Evolutionary conservation across 1,140 invertebrate species (phyloP), one percentile per base, ranked within the genome.

Genomic region (Subanguina moxae): DNA sequence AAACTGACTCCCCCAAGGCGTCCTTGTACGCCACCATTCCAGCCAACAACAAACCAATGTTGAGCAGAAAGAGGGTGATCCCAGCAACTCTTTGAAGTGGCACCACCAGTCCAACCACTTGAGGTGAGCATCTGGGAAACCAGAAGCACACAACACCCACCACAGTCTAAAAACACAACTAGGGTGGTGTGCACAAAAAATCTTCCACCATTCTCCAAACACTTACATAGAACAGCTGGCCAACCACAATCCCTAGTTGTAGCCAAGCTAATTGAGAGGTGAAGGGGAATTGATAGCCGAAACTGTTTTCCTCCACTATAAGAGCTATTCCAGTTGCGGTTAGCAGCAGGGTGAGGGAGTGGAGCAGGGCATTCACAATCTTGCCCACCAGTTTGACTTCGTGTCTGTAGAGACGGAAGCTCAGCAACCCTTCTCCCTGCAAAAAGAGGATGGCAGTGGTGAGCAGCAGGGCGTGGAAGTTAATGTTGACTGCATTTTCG

Each of bases 401-500:
- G 56, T 71, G 70, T 23, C 70, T 57, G 32, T 72, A 43, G 27
- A 71, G 45, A 0, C 70, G 70, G 13, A 63, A 65, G 23, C 38
- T 30, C 30, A 72, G 27, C 13, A 71, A 38, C 13, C 56, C 59
- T 73, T 71, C 70, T 21, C 70, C 70, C 43, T 71, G 70, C n/a
- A 19, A 28, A 72, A 71, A 43, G 15, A 72, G 32, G 8, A 71
- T 38, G 21, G 45, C 70, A 25, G 64, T 72, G 38, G 38, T 42
- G 19, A 30, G 62, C 56, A 71, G 19, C 25, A 71, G 30, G 19
- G 27, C 52, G 9, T 58, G 59, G 28, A 74, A 72, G 38, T 71
- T 42, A 1, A 71, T 21, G 38, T 71, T 65, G 0, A 21, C 57
- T 17, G 21, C 42, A 38, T 17, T 9, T 23, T 43, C 1, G 42